Evolutionary conservation across 1,140 invertebrate genomes (phyloP).

Genomic region (Diabrotica undecimpunctata): DNA sequence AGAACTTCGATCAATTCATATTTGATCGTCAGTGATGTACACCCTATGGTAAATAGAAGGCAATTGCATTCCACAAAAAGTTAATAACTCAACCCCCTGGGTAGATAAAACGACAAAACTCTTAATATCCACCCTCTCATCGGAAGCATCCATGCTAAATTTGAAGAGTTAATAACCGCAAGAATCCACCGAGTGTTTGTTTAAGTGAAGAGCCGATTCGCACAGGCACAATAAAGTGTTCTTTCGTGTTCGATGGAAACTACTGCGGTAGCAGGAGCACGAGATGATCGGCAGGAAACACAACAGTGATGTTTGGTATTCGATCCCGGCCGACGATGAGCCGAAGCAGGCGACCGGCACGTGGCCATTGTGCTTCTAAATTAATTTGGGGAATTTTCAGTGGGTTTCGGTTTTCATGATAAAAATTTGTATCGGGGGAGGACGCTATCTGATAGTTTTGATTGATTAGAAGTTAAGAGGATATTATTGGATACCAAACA

Average conservation of each 20-base stretch:
- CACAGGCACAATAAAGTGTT: conserved; percentile 13
- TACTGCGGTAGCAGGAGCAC: not conserved
- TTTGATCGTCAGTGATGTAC: too few species aligned
- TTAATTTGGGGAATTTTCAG: conserved; percentile 18
- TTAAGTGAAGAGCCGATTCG: conserved; percentile 17
- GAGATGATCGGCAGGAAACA: conserved; percentile 19
- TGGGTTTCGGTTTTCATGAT: conserved; percentile 20
- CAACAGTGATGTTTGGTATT: conserved; percentile 8
- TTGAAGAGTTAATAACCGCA: conserved; percentile 24
- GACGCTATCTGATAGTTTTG: not conserved
- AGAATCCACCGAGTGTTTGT: conserved; percentile 23
- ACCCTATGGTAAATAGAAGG: too few species aligned
- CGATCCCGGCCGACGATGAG: conserved; percentile 9
- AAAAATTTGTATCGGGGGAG: conserved; percentile 7
- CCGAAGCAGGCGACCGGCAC: conserved; percentile 10
- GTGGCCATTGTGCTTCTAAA: conserved; percentile 19
- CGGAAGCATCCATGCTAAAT: conserved; percentile 18
- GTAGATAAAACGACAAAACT: not conserved
- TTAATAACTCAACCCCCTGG: conserved; percentile 9
- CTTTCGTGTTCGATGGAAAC: conserved; percentile 20
- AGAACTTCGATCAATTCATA: too few species aligned
- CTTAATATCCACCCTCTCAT: not conserved
- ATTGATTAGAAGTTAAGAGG: too few species aligned
- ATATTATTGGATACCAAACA: too few species aligned
- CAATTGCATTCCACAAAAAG: not conserved